phyloP scores from a whole-genome alignment of 2,888 invertebrate genomes.

The Drosophila subquinaria region DNA sequence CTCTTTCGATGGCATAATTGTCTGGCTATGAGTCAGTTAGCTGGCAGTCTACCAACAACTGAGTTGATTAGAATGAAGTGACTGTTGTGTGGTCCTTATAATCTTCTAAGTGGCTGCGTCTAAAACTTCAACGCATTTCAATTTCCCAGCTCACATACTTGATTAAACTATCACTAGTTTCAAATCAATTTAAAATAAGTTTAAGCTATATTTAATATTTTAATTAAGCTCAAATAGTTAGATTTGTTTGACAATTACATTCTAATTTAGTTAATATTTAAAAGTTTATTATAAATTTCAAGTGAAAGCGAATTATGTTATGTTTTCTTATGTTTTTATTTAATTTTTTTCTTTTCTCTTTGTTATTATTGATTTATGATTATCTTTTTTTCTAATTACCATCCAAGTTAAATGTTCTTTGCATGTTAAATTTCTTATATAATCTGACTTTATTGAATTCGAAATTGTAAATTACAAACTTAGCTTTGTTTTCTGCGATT shows the following conservation, averaged over 20 bases:
- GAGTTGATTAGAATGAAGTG: conserved; percentile 69
- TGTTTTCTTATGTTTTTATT: no score
- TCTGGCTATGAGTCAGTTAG: conserved; percentile 59
- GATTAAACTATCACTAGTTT: background rate
- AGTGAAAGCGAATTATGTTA: no score
- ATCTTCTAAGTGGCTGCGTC: conserved; percentile 16
- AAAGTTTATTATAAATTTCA: no score
- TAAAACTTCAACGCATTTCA: conserved; percentile 42
- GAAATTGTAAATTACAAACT: no score
- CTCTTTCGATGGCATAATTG: conserved; percentile 49
- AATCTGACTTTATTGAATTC: no score
- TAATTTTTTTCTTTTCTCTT: no score
- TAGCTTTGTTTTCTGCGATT: no score
- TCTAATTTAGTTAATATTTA: background rate
- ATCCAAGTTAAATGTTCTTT: no score
- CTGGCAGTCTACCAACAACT: conserved; percentile 51
- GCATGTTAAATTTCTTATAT: no score
- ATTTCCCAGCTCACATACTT: conserved; percentile 32
- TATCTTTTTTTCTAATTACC: no score
- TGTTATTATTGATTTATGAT: no score
- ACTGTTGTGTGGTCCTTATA: conserved; percentile 36
- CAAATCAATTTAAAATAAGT: background rate
- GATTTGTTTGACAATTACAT: background rate
- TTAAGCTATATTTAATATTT: background rate
- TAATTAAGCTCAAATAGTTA: background rate